Evolutionary conservation across 2,888 invertebrate species (phyloP).

Genomic region (Pristionchus exspectatus): DNA sequence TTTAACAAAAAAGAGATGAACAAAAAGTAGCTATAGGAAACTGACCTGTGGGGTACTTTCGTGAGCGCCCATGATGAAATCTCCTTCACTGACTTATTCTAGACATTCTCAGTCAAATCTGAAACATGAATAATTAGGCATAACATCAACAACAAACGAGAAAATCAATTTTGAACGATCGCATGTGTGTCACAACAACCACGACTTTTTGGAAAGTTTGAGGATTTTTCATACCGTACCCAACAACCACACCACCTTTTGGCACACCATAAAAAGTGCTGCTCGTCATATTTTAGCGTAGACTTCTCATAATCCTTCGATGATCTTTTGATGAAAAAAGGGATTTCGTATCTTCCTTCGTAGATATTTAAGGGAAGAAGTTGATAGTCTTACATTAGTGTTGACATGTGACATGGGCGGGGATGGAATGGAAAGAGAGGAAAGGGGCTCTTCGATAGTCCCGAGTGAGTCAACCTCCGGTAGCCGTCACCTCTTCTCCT

Average conservation of each 20-base stretch:
- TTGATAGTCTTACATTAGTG: conserved; percentile 25
- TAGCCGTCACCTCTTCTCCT: conserved; percentile 30
- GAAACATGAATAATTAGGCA: not conserved
- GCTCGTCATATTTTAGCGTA: not conserved
- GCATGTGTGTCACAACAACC: conserved; percentile 9
- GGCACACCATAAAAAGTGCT: not conserved
- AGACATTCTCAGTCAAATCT: not conserved
- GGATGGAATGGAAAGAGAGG: not conserved
- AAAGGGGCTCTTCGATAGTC: not conserved
- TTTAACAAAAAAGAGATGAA: not conserved
- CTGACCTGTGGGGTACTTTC: conserved; percentile 45
- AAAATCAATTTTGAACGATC: conserved; percentile 26
- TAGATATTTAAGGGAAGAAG: not conserved
- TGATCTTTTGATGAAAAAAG: not conserved
- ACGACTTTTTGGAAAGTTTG: conserved; percentile 22
- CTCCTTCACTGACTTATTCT: not conserved
- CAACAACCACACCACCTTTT: not conserved
- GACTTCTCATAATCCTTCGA: not conserved
- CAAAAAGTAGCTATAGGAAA: not conserved
- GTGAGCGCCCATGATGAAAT: conserved; percentile 32
- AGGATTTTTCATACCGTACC: conserved; percentile 18
- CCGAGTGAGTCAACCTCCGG: conserved; percentile 31
- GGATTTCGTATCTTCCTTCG: not conserved
- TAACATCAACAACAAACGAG: not conserved
- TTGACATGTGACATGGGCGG: conserved; percentile 18